A percentile compares a stretch with the other conserved stretches of the same genome.
Conservation (phyloP, 1,140 invertebrate genomes). For the Himalopsyche phryganea region DNA sequence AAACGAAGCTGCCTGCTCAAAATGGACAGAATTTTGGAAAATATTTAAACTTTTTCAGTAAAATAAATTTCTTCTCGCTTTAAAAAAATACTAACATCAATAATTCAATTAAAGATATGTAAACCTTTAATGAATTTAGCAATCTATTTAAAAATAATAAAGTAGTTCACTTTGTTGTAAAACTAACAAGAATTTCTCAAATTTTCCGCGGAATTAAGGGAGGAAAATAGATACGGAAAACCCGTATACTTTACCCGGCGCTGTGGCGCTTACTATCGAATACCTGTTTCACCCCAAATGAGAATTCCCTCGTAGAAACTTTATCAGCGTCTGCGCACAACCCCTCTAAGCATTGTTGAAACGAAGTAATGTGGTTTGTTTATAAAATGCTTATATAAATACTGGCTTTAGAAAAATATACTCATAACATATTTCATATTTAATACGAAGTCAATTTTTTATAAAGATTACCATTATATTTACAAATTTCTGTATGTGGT, state of each 20-base stretch:
- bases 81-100: too few relatives aligned
- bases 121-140: not conserved
- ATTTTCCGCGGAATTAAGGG: not conserved
- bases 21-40: conserved; percentile 33
- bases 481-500: not conserved
- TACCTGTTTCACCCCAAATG: conserved; percentile 4
- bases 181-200: not conserved
- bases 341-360: not conserved
- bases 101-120: not conserved
- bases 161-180: not conserved
- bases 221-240: conserved; percentile 9
- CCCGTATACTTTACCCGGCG: conserved; percentile 3
- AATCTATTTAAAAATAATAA: conserved; percentile 1
- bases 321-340: conserved; percentile 1
- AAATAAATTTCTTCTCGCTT: not conserved
- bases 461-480: not conserved
- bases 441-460: not conserved
- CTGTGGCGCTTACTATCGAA: conserved; percentile 23
- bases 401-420: not conserved
- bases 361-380: not conserved
- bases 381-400: not conserved
- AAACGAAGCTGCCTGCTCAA: conserved; percentile 29
- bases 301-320: conserved; percentile 13
- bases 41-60: conserved; percentile 14
- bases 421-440: not conserved